Evolutionary conservation across 2,888 invertebrate species (phyloP).

Genomic region (Agrypnus murinus): DNA sequence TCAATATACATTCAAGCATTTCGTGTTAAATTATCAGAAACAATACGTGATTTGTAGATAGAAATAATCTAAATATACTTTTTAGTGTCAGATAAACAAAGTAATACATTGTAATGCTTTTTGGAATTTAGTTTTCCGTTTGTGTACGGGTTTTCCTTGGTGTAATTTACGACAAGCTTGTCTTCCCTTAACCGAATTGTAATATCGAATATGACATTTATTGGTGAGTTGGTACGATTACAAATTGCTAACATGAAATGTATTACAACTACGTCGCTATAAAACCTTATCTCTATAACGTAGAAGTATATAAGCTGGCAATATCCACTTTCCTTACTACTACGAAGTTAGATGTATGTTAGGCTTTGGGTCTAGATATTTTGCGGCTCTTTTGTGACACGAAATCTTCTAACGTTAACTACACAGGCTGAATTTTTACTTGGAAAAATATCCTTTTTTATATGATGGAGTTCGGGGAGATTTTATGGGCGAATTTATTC

Average conservation of each 20-base stretch:
- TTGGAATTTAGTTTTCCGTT: no score
- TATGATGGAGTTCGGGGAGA: constrained; percentile 22
- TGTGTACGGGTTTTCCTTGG: no score
- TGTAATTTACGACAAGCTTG: neutral
- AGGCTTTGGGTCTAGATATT: constrained; percentile 17
- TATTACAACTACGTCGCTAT: constrained; percentile 1
- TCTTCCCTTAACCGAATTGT: constrained; percentile 1
- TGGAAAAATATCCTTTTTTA: constrained; percentile 25
- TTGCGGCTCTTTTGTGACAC: constrained; percentile 37
- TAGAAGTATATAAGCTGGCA: constrained; percentile 16
- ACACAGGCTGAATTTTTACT: constrained; percentile 20
- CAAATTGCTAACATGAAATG: constrained; percentile 18
- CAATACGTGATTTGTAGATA: no score
- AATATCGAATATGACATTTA: constrained; percentile 23
- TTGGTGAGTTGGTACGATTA: constrained; percentile 19
- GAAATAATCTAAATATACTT: no score
- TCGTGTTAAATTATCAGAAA: no score
- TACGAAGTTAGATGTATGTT: constrained; percentile 18
- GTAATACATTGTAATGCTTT: no score
- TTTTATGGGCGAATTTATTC: constrained; percentile 40
- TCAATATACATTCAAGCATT: no score
- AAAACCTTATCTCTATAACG: constrained; percentile 12
- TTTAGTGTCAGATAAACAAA: no score
- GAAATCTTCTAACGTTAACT: constrained; percentile 40
- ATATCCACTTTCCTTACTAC: constrained; percentile 14